Base-by-base conservation (phyloP, 1,140 invertebrate species). In the Aphelenchoides besseyi region DNA sequence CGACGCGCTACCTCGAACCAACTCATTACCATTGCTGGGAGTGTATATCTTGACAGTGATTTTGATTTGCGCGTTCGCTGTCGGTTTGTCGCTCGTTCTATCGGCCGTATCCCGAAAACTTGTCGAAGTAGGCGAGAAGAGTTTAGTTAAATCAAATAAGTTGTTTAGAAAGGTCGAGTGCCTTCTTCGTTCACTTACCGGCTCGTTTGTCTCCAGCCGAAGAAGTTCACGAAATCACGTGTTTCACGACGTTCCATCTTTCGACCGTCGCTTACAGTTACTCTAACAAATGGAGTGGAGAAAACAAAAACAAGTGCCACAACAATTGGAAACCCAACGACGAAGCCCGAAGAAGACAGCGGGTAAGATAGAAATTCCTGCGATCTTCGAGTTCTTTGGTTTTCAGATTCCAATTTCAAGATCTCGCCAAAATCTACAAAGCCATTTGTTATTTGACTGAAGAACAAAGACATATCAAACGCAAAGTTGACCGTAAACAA, bases 11-110 rank as follows among this genome's bases (percentile, higher is more conserved):
- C 77, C 77, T 9, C 79, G 79, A 54, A 74, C 69, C 28, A 79
- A 79, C 67, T 79, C 72, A 32, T 72, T 79, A 52, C 78, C 79
- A 29, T 69, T 79, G 28, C 57, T 81, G 29, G 78, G 78, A 63
- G 77, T 74, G 54, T 79, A 79, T 54, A 79, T 79, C 37, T 63
- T 79, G 32, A 23, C 70, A 9, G 79, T 81, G 0, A 79, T 79
- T 18, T 57, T 81, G 2, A 57, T 80, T 0, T 81, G 79, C 61
- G 78, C 78, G 1, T 69, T 81, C 9, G 75, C 79, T 16, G 78
- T 79, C 18, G 74, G 72, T 28, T 52, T 79, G 3, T 81, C 79
- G 3, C 75, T 79, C 63, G 61, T 63, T 0, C 68, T 79, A 29
- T 41, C 78, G 2, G 69, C 68, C 28, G 54, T 79, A 69, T 66